Base-by-base conservation (phyloP, 37 sponge, comb jelly and placozoan species). In the Ephydatia muelleri region DNA sequence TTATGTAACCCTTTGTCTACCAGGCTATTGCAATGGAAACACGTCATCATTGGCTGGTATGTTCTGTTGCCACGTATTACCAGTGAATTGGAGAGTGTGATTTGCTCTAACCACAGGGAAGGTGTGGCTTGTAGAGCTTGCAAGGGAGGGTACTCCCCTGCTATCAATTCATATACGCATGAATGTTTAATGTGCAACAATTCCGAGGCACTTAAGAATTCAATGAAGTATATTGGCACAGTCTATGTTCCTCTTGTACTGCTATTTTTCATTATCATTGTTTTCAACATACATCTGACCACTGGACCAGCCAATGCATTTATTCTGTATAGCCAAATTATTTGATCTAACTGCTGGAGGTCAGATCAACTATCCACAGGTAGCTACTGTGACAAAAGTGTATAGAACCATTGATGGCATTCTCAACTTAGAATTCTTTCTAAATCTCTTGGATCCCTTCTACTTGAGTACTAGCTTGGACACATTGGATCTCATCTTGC, bases 391-490 rank as follows among this genome's bases (percentile, higher is more conserved):
- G 9, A 21, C 77, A 0, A 76, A 75, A 22, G 9, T 67, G 0
- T 89, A 89, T 33, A 26, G 35, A 16, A 47, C 79, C 19, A 37
- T 72, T 21, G 86, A 87, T 38, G 76, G 87, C 35, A 36, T 87
- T 21, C 73, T 73, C 80, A 86, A 86, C 47, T 49, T 91, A 33
- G 70, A 91, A 14, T 91, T 91, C 65, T 83, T 91, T 35, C 67
- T 78, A 30, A 68, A 68, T 75, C 3, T 86, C 29, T 11, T 75
- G 22, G 75, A 48, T 35, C 57, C 75, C 0, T 91, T 83, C 70
- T 87, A 84, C 49, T 43, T 91, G 21, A 57, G 32, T 28, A 38
- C 65, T 3, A 39, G 40, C 2, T 19, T 83, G 19, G 68, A 48
- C 23, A 79, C 84, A 19, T 27, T 91, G 30, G 31, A 47, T 21